phyloP scores from a whole-genome alignment of 2,113 vertebrate genomes.

The Nibea albiflora region DNA sequence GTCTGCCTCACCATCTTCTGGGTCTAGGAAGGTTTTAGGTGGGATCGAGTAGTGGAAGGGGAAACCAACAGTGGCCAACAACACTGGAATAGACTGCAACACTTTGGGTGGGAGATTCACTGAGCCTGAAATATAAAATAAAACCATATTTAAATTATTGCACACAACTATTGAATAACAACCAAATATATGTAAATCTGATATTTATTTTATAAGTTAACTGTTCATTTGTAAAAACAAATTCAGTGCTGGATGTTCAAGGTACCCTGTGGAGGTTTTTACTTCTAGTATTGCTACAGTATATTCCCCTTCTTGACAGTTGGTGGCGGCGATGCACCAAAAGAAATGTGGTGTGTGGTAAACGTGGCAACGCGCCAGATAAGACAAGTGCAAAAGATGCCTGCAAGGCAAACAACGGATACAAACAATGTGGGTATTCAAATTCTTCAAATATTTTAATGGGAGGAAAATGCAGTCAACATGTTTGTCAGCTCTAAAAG shows the following conservation, averaged over 20 bases:
- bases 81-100: slow-evolving; percentile 58
- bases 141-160: background rate
- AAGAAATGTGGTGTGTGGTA: background rate
- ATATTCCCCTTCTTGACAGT: background rate
- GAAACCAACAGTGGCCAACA: slow-evolving; percentile 74
- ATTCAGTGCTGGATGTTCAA: too few relatives aligned
- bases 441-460: background rate
- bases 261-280: too few relatives aligned
- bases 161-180: background rate
- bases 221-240: too few relatives aligned
- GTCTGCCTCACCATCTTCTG: slow-evolving; percentile 75
- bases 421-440: background rate
- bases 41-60: slow-evolving; percentile 74
- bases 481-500: background rate
- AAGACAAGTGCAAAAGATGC: background rate
- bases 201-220: background rate
- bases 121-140: slow-evolving; percentile 57
- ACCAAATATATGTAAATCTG: background rate
- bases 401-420: background rate
- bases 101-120: slow-evolving; percentile 66
- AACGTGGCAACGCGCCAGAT: background rate
- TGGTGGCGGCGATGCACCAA: background rate
- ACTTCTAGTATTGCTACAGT: too few relatives aligned
- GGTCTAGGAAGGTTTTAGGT: slow-evolving; percentile 63
- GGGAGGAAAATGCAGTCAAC: background rate